Conservation (phyloP, 2,888 invertebrate species). For the Muscina levida region DNA sequence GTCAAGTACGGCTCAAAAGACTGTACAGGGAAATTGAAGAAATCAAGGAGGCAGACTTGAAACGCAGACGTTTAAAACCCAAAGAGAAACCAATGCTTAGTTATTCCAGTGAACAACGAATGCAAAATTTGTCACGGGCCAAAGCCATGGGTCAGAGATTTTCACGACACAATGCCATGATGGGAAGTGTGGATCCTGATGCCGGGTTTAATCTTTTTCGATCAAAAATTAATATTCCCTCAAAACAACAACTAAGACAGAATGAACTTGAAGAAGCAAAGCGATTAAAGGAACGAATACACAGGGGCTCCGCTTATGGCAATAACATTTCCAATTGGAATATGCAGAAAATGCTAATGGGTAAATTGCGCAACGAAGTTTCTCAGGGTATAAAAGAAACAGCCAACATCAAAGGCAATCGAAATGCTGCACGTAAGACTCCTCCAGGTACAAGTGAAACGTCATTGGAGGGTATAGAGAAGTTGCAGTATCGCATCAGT, state of each 20-base stretch:
- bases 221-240: background rate
- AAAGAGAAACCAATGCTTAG: slow-evolving; percentile 17
- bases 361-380: background rate
- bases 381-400: background rate
- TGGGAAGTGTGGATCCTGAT: background rate
- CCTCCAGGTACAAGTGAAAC: slow-evolving; percentile 14
- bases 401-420: slow-evolving; percentile 27
- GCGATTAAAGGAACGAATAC: slow-evolving; percentile 64
- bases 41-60: slow-evolving; percentile 67
- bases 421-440: background rate
- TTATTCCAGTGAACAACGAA: slow-evolving; percentile 65
- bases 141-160: slow-evolving; percentile 71
- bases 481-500: slow-evolving; percentile 66
- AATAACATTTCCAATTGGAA: slow-evolving; percentile 73
- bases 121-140: slow-evolving; percentile 68
- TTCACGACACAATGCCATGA: slow-evolving; percentile 68
- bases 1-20: slow-evolving; percentile 72
- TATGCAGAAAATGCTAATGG: slow-evolving; percentile 66
- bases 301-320: slow-evolving; percentile 72
- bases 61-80: slow-evolving; percentile 35
- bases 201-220: slow-evolving; percentile 36
- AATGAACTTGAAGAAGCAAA: slow-evolving; percentile 49
- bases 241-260: slow-evolving; percentile 5
- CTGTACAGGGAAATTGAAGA: slow-evolving; percentile 74
- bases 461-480: slow-evolving; percentile 60